phyloP scores from a whole-genome alignment of 2,113 vertebrate species.

The Danionella cerebrum region DNA sequence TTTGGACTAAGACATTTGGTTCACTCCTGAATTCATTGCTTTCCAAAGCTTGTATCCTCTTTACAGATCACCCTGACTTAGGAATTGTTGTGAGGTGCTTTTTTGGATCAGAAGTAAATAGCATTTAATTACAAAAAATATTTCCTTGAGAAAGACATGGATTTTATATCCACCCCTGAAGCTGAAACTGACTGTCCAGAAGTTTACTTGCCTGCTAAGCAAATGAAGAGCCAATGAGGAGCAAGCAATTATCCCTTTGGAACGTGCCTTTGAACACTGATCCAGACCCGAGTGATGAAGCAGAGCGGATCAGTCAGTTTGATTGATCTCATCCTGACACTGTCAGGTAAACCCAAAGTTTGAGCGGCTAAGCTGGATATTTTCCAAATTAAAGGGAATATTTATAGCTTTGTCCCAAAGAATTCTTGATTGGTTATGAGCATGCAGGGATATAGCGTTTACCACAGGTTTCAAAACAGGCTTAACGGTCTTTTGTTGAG shows the following conservation, averaged over 20 bases:
- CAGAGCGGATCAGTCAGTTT: conserved; percentile 18
- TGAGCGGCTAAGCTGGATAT: background rate
- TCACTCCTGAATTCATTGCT: too few relatives aligned
- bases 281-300: background rate
- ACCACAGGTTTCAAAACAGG: background rate
- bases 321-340: background rate
- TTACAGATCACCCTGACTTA: too few relatives aligned
- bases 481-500: conserved; percentile 30
- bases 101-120: too few relatives aligned
- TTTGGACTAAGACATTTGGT: too few relatives aligned
- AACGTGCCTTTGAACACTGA: conserved; percentile 24
- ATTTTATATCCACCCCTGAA: background rate
- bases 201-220: background rate
- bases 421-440: conserved; percentile 10
- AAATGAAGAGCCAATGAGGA: conserved; percentile 18
- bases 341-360: conserved; percentile 7
- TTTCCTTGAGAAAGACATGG: too few relatives aligned
- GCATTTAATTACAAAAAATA: too few relatives aligned
- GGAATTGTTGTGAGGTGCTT: too few relatives aligned
- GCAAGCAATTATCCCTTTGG: conserved; percentile 13
- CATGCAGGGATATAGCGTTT: background rate
- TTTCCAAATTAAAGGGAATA: background rate
- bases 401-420: background rate
- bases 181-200: background rate
- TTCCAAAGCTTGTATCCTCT: too few relatives aligned